A percentile compares a stretch with the other conserved stretches of the same genome.
Conservation (phyloP, 2,888 invertebrate species). For the Caradrina kadenii region DNA sequence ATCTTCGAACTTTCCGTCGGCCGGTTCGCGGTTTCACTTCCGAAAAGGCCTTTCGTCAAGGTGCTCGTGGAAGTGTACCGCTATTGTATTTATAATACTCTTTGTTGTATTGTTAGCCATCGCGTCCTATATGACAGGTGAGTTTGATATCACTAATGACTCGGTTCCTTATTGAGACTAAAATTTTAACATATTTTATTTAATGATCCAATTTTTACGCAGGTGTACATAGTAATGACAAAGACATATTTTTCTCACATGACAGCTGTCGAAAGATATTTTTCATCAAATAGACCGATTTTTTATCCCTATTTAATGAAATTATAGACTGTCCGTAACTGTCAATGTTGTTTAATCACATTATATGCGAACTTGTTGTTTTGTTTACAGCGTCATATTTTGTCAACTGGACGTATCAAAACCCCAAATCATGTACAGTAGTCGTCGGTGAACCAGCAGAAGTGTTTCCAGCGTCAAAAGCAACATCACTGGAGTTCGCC, state of each 20-base stretch:
- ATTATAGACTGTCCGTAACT: slow-evolving; percentile 29
- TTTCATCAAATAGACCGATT: slow-evolving; percentile 4
- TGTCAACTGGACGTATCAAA: slow-evolving; percentile 96
- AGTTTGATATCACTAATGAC: slow-evolving; percentile 43
- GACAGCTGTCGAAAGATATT: slow-evolving; percentile 20
- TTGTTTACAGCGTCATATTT: slow-evolving; percentile 93
- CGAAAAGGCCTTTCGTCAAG: slow-evolving; percentile 95
- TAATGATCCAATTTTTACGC: background rate
- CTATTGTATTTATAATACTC: slow-evolving; percentile 96
- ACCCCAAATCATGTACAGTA: slow-evolving; percentile 95
- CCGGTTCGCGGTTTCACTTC: slow-evolving; percentile 95
- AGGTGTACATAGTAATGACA: background rate
- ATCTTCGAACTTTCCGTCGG: slow-evolving; percentile 93
- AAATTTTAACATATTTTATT: background rate
- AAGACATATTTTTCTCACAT: background rate
- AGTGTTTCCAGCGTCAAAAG: slow-evolving; percentile 92
- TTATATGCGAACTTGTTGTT: slow-evolving; percentile 26
- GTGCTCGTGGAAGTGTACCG: slow-evolving; percentile 98
- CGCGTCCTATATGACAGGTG: slow-evolving; percentile 97
- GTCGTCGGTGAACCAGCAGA: slow-evolving; percentile 95
- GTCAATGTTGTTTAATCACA: slow-evolving; percentile 42
- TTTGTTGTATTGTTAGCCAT: slow-evolving; percentile 95
- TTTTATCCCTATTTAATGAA: slow-evolving; percentile 30
- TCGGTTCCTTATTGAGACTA: background rate
- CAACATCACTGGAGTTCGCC: slow-evolving; percentile 92